Evolutionary conservation across 2,888 invertebrate species (phyloP), one percentile per base, ranked within the genome.

Genomic region (Eumacrocentrus americanus): DNA sequence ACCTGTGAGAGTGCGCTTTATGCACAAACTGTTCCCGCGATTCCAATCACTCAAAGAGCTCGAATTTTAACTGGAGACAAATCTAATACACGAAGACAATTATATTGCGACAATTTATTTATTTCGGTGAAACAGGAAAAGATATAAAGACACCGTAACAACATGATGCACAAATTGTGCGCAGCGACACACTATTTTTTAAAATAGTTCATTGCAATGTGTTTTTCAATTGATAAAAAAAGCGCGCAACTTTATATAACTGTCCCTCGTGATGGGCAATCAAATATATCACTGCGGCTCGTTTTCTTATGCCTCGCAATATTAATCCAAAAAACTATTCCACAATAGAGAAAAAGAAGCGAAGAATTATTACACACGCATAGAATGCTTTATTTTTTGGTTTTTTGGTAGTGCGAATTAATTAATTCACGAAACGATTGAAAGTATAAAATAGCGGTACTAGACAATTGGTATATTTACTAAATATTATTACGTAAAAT

Each of bases 1-100:
- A 67, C 67, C 67, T 67, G 67, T 53, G 50, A n/a, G n/a, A 62
- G 65, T 65, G 65, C 62, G 58, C 57, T 59, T 52, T 60, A 57
- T 60, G 62, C 65, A 60, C 65, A 63, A 25, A 57, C 53, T 50
- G 42, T 60, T 57, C 40, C 57, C 59, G 51, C 57, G 60, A 59
- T 50, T 64, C 47, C 55, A 58, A 54, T 54, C 50, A 48, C 42
- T 22, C 12, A 56, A 22, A 3, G n/a, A 20, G n/a, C 23, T 37
- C 35, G 46, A 37, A 37, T 12, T 29, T 6, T 29, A 56, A 56
- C 34, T 23, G 22, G 37, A 22, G 37, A 56, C 46, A 56, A 56
- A 47, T 56, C 46, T 16, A 56, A 18, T 16, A 23, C 9, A 29
- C 29, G 9, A 9, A 22, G 47, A 55, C 37, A 56, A 47, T 56